phyloP scores from a whole-genome alignment of 2,888 invertebrate genomes.

The Aricia artaxerxes region DNA sequence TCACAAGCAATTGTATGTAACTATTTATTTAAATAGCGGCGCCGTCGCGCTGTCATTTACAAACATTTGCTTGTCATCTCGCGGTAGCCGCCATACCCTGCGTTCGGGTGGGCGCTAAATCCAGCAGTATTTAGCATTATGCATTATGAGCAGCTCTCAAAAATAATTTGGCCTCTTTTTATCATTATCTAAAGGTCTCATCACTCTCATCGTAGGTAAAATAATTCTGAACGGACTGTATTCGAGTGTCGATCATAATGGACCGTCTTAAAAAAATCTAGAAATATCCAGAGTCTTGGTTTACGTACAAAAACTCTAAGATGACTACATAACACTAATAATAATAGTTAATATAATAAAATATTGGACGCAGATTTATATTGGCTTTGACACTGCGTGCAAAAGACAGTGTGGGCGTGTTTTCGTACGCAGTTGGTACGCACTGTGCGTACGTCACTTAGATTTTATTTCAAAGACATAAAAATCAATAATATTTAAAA shows the following conservation, averaged over 20 bases:
- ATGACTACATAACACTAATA: constrained; percentile 28
- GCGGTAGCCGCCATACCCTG: no score
- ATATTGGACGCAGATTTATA: constrained; percentile 31
- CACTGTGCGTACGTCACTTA: not conserved
- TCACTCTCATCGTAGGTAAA: not conserved
- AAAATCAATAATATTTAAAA: not conserved
- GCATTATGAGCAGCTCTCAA: not conserved
- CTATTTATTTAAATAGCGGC: no score
- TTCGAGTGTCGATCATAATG: constrained; percentile 65
- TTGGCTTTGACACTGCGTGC: not conserved
- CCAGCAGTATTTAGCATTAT: no score
- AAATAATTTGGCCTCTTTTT: no score
- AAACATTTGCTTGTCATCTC: no score
- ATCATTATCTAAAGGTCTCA: not conserved
- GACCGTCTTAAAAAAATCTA: constrained; percentile 67
- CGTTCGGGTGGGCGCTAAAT: no score
- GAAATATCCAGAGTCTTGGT: constrained; percentile 43
- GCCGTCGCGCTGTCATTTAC: no score
- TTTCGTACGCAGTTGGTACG: not conserved
- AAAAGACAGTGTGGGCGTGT: not conserved
- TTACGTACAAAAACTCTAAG: constrained; percentile 53
- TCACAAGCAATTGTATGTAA: no score
- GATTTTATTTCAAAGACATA: not conserved
- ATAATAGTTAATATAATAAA: constrained; percentile 30
- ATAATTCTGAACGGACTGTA: constrained; percentile 37